Conservation (phyloP, 2,113 vertebrate species). For the Pelecanoides urinatrix region DNA sequence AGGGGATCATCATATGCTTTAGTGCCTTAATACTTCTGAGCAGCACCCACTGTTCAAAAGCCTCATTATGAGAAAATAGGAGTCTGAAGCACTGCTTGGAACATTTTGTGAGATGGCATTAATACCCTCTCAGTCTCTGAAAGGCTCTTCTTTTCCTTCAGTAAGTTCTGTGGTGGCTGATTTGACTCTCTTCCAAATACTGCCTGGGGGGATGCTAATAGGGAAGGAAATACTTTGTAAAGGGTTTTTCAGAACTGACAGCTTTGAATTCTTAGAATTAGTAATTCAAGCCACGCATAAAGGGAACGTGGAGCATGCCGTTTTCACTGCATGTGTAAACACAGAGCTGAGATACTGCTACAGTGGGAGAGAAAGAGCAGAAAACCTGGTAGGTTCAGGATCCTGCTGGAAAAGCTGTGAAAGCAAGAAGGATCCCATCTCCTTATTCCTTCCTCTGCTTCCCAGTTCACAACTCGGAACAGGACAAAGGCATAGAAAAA, state of each 20-base stretch:
- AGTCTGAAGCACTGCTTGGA: not conserved
- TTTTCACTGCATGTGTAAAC: not conserved
- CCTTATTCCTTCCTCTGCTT: not conserved
- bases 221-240: not conserved
- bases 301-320: fast-evolving
- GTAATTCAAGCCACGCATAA: not conserved
- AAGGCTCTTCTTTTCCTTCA: not conserved
- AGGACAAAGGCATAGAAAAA: not conserved
- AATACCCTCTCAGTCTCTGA: not conserved
- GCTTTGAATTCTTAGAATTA: not conserved
- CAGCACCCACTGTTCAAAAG: not conserved
- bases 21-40: not conserved
- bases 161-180: not conserved
- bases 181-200: not conserved
- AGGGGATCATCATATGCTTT: not conserved
- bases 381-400: not conserved
- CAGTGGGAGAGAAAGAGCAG: not conserved
- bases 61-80: not conserved
- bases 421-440: not conserved
- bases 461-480: not conserved
- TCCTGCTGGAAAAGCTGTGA: not conserved
- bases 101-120: not conserved
- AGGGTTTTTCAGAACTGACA: not conserved
- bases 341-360: not conserved
- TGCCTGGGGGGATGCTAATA: not conserved